A percentile compares a stretch with the other conserved stretches of the same genome.
Conservation (phyloP, 2,797 vertebrate species). For the Coregonus suidteri region DNA sequence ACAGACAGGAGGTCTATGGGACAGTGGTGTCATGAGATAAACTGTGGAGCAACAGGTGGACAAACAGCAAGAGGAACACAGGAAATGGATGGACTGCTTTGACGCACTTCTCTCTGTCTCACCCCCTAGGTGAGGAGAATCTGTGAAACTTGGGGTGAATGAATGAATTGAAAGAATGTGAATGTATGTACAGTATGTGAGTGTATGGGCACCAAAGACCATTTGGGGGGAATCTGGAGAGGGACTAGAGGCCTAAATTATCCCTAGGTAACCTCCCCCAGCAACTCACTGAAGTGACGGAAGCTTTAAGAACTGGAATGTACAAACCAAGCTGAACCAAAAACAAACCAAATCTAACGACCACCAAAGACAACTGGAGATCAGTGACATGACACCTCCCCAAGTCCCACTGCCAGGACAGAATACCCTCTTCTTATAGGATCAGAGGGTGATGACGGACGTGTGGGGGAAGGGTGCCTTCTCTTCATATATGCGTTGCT, state of each 20-base stretch:
- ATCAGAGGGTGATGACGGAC: conserved; percentile 42
- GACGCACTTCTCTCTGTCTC: conserved; percentile 70
- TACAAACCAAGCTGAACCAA: conserved; percentile 73
- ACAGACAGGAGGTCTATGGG: conserved; percentile 39
- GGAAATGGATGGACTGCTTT: conserved; percentile 57
- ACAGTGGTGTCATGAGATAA: conserved; percentile 52
- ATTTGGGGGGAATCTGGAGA: conserved; percentile 64
- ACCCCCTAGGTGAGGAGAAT: conserved; percentile 55
- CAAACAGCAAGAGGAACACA: conserved; percentile 38
- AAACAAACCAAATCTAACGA: conserved; percentile 58
- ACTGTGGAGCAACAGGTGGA: conserved; percentile 53
- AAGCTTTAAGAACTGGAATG: conserved; percentile 78
- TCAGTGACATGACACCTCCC: conserved; percentile 57
- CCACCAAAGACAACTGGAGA: conserved; percentile 79
- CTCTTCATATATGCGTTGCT: conserved; percentile 68
- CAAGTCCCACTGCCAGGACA: conserved; percentile 40
- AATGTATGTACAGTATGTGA: conserved; percentile 32
- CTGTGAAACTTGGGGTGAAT: conserved; percentile 27
- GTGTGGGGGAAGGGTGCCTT: conserved; percentile 55
- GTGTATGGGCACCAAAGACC: conserved; percentile 62
- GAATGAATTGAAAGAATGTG: conserved; percentile 37
- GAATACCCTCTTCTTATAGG: conserved; percentile 51
- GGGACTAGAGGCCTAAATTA: conserved; percentile 48
- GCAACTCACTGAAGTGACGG: conserved; percentile 69
- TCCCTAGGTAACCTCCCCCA: conserved; percentile 58